Conservation (phyloP, 2,888 invertebrate genomes). For the Noctua comes region DNA sequence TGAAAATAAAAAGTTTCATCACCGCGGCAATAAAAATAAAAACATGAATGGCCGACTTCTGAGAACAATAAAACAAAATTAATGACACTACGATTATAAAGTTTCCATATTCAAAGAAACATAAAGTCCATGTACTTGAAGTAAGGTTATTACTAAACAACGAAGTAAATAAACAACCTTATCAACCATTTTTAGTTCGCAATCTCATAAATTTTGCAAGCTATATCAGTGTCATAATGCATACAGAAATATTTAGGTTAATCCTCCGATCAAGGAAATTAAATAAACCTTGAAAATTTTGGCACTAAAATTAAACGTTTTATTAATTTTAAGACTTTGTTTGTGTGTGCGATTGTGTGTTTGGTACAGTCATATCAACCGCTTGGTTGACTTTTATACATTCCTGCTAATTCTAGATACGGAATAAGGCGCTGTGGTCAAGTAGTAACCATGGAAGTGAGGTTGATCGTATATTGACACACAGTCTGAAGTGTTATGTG, state of each 20-base stretch:
- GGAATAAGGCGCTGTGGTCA: background rate
- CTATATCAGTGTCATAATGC: constrained; percentile 40
- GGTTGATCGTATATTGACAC: background rate
- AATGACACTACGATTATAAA: constrained; percentile 34
- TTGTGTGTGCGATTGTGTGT: background rate
- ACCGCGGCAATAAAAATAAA: background rate
- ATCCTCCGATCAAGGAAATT: constrained; percentile 64
- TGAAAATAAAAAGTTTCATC: background rate
- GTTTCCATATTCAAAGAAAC: constrained; percentile 41
- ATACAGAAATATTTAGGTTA: constrained; percentile 56
- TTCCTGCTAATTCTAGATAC: background rate
- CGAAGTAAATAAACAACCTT: constrained; percentile 58
- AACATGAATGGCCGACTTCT: background rate
- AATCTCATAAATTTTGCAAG: constrained; percentile 61
- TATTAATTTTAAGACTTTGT: constrained; percentile 17
- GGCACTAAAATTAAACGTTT: constrained; percentile 38
- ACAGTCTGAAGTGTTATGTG: background rate
- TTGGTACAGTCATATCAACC: background rate
- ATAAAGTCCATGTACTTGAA: constrained; percentile 49
- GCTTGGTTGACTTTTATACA: background rate
- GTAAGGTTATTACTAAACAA: constrained; percentile 55
- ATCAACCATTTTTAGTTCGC: constrained; percentile 60
- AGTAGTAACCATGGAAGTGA: background rate
- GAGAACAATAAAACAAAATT: constrained; percentile 25
- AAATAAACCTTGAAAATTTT: constrained; percentile 61